Conservation (phyloP, 2,797 vertebrate species). For the Tokudaia muenninki region DNA sequence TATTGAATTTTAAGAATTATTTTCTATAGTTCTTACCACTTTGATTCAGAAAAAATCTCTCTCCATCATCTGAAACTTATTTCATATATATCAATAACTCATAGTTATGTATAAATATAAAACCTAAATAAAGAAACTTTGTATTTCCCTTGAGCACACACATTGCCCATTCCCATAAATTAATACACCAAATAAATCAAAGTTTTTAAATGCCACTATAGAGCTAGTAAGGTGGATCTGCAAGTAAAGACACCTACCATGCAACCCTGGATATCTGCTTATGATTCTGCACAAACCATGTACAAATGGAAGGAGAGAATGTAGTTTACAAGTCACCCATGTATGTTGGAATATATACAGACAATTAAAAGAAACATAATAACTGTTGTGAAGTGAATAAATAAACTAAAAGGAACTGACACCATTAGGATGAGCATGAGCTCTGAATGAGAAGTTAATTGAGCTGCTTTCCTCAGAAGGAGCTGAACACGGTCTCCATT, state of each 20-base stretch:
- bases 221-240: background rate
- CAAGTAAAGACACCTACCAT: background rate
- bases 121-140: background rate
- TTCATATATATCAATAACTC: conserved; percentile 38
- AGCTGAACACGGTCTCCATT: background rate
- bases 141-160: background rate
- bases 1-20: conserved; percentile 55
- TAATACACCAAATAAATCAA: background rate
- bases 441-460: background rate
- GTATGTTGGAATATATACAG: background rate
- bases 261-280: too few relatives aligned
- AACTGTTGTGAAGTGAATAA: too few relatives aligned
- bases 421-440: background rate
- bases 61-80: conserved; percentile 20
- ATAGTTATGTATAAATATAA: conserved; percentile 44
- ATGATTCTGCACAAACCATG: background rate
- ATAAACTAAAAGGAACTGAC: background rate
- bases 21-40: conserved; percentile 51
- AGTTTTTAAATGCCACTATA: background rate
- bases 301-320: background rate
- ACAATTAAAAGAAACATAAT: background rate
- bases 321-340: background rate
- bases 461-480: background rate
- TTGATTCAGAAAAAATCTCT: conserved; percentile 36
- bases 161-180: background rate